Conservation (phyloP, 2,113 vertebrate genomes). For the Ploceus nigricollis region DNA sequence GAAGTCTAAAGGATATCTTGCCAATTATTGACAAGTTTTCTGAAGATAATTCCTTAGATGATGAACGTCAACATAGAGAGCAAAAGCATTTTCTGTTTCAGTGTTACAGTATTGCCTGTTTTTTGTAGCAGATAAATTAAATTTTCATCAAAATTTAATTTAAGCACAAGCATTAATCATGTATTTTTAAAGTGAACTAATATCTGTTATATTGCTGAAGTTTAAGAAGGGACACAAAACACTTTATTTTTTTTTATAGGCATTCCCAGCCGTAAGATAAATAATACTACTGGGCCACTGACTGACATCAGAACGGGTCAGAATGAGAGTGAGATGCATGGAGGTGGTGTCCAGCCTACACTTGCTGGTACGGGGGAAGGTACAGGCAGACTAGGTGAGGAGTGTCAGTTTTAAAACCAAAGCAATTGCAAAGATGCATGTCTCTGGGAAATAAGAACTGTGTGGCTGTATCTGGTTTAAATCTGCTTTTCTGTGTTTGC, state of each 20-base stretch:
- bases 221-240: not conserved
- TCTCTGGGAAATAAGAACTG: not conserved
- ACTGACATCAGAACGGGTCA: conserved; percentile 76
- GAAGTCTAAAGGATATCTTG: not conserved
- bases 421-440: not conserved
- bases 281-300: conserved; percentile 47
- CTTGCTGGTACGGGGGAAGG: conserved; percentile 77
- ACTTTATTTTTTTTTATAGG: conserved; percentile 60
- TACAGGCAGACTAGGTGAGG: conserved; percentile 80
- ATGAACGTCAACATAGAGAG: not conserved
- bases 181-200: not conserved
- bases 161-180: not conserved
- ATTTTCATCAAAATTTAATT: not conserved
- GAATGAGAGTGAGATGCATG: conserved; percentile 76
- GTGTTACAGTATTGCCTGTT: not conserved
- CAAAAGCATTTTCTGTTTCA: not conserved
- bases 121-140: not conserved
- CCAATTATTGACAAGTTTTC: not conserved
- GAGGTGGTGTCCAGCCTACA: conserved; percentile 71
- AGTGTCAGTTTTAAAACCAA: not conserved
- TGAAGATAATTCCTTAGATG: not conserved
- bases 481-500: not conserved
- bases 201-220: not conserved
- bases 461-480: not conserved
- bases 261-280: conserved; percentile 84